Conservation (phyloP, 2,113 vertebrate species). For the Syngnathus scovelli region DNA sequence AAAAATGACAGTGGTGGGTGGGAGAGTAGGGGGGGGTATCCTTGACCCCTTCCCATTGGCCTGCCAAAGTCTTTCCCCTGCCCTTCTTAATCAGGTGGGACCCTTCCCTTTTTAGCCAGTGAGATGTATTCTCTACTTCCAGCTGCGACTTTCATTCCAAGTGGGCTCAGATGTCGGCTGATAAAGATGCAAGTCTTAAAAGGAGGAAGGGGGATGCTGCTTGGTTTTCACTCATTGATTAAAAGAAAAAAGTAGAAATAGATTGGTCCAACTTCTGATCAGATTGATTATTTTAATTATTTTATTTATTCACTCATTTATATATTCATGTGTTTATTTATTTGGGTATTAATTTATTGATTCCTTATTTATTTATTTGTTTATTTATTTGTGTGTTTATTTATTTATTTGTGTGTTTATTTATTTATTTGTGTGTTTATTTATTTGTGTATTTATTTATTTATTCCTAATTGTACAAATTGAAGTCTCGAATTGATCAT, state of each 20-base stretch:
- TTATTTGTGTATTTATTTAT: background rate
- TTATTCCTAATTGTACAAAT: too few species aligned
- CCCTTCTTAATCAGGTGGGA: constrained; percentile 70
- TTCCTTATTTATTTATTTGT: background rate
- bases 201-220: constrained; percentile 4
- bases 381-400: too few species aligned
- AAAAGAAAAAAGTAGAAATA: background rate
- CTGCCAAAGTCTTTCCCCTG: constrained; percentile 66
- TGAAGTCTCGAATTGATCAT: too few species aligned
- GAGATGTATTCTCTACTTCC: constrained; percentile 51
- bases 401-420: background rate
- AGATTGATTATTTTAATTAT: too few species aligned
- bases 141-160: constrained; percentile 53
- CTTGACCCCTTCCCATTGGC: constrained; percentile 72
- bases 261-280: background rate
- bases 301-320: too few species aligned
- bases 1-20: constrained; percentile 64
- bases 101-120: constrained; percentile 54
- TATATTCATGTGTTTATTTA: too few species aligned
- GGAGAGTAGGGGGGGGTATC: constrained; percentile 61
- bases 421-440: background rate
- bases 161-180: constrained; percentile 31
- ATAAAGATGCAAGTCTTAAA: constrained; percentile 24
- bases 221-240: background rate
- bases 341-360: too few species aligned